phyloP scores from a whole-genome alignment of 2,797 vertebrate species.

The Labeo calbasu region DNA sequence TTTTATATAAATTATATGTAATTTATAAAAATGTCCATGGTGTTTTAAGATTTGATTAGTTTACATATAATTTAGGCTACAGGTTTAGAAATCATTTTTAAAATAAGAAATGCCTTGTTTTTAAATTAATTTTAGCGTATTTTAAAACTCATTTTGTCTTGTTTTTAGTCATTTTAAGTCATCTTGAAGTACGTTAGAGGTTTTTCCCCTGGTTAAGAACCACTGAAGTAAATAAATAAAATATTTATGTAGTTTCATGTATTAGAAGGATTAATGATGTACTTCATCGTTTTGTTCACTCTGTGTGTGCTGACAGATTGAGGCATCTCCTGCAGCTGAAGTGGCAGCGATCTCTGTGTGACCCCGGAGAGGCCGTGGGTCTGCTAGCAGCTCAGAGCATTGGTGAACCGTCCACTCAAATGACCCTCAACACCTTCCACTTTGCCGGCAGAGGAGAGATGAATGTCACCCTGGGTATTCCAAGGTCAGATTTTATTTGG shows the following conservation, averaged over 20 bases:
- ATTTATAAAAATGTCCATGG: too few species aligned
- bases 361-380: constrained; percentile 95
- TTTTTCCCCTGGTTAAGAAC: neutral
- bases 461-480: constrained; percentile 98
- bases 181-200: neutral
- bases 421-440: constrained; percentile 99
- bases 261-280: too few species aligned
- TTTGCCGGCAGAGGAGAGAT: constrained; percentile 99
- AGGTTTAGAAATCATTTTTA: neutral
- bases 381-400: constrained; percentile 97
- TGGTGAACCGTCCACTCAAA: constrained; percentile 97
- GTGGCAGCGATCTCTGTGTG: constrained; percentile 94
- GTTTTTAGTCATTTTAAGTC: neutral
- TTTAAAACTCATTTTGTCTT: neutral
- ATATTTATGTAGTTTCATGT: too few species aligned
- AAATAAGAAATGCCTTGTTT: neutral
- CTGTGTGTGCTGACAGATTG: constrained; percentile 73
- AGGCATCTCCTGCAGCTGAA: constrained; percentile 87
- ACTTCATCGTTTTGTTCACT: neutral
- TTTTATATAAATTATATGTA: too few species aligned
- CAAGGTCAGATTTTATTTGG: constrained; percentile 81
- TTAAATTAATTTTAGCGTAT: neutral
- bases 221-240: neutral
- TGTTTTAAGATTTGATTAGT: too few species aligned
- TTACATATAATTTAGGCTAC: too few species aligned